Percentiles rank a stretch among this genome's conserved stretches.
Conservation (phyloP, 2,113 vertebrate genomes). For the Caloenas nicobarica region DNA sequence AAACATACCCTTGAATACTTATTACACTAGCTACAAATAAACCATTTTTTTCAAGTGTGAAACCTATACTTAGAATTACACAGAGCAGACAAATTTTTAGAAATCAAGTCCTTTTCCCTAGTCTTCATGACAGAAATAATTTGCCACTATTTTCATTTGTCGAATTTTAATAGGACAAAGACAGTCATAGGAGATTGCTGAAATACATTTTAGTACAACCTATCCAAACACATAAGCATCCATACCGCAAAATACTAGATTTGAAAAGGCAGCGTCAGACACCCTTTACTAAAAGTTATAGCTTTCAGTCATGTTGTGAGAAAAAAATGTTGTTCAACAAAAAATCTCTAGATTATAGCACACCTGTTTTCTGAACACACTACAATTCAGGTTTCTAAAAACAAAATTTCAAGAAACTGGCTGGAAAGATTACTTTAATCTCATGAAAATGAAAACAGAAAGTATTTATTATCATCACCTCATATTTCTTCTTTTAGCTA, state of each 20-base stretch:
- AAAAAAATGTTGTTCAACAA: neutral
- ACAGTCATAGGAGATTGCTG: neutral
- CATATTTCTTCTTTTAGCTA: neutral
- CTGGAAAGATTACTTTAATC: neutral
- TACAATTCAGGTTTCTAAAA: neutral
- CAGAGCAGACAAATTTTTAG: neutral
- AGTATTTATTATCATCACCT: neutral
- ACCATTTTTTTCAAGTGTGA: neutral
- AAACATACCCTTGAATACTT: neutral
- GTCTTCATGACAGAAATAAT: neutral
- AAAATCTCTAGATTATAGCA: neutral
- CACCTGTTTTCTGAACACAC: neutral
- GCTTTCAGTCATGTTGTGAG: neutral
- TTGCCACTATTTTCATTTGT: neutral
- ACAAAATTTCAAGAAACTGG: neutral
- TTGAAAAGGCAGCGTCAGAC: slow-evolving; percentile 21
- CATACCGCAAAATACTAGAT: neutral
- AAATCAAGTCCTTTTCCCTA: neutral
- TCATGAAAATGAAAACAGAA: neutral
- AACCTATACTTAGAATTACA: neutral
- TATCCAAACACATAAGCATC: slow-evolving; percentile 24
- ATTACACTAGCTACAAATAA: neutral
- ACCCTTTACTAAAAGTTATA: neutral
- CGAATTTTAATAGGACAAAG: neutral
- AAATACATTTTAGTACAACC: slow-evolving; percentile 3